Evolutionary conservation across 2,113 vertebrate genomes (phyloP), one percentile per base, ranked within the genome.

Genomic region (Antigone vipio): DNA sequence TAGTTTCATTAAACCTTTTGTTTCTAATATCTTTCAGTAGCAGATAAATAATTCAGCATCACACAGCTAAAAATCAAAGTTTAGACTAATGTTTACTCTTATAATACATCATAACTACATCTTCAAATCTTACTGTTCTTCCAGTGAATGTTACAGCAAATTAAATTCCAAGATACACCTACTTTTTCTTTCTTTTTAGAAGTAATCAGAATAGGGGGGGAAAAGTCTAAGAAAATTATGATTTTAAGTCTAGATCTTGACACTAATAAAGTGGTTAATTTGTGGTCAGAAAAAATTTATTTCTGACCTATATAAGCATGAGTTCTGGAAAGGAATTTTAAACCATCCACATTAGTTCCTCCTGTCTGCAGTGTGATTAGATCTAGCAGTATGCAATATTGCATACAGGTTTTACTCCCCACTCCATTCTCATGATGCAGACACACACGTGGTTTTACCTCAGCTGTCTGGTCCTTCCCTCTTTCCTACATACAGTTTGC

Each of bases 361-460:
- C 40, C 59, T 20, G 11, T 42, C 26, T 69, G 59, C 75, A 79
- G 53, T 0, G 0, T 6, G 34, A 40, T 47, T 35, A 8, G 1
- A 75, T 26, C 44, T 42, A 53, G 34, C 9, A 52, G 23, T 2
- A 29, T 7, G 20, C 52, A 85, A 19, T 1, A 50, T 2, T 14
- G 5, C 55, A 27, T 9, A 7, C 3, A 11, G 5, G 2, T 75
- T 92, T 79, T 59, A 69, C 32, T 44, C 50, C 53, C 16, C 35
- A 24, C 49, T 73, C 42, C 49, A 59, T 24, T 34, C 79, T 66
- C 26, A 22, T 2, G 11, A 52, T 12, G 18, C 21, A n/a, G 4
- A 42, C 62, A 22, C 12, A 47, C 19, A 18, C 0, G 0, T 5
- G n/a, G 42, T 7, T 75, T 77, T 63, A 5, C 34, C n/a, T 24